These are phyloP conservation scores for Limnephilus rhombicus DNA, from an alignment of 2,888 invertebrate genomes.

Conservation along the genomic window DNA sequence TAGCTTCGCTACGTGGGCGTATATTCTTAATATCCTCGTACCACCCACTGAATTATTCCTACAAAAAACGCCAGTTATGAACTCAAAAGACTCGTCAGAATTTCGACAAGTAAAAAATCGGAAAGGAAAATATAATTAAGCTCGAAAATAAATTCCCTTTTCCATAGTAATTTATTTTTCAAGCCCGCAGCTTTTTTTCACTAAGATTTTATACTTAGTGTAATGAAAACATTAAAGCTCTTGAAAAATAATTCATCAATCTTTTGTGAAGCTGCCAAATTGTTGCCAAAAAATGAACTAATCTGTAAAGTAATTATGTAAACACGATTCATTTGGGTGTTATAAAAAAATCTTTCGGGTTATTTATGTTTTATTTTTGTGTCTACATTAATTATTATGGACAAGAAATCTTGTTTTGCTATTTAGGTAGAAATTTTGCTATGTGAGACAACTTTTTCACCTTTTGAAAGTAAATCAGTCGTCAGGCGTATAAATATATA, in stretches of 20 bases:
- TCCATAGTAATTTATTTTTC: not conserved
- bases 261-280: not conserved
- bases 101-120: conserved; percentile 1
- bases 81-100: conserved; percentile 19
- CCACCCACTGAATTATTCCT: not conserved
- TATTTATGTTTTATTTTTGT: no score
- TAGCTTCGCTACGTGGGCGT: not conserved
- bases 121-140: not conserved
- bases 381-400: no score
- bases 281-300: not conserved
- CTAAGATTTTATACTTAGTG: not conserved
- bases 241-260: conserved; percentile 4
- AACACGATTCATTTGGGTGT: not conserved
- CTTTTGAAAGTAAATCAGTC: not conserved
- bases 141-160: not conserved
- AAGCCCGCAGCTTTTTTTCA: not conserved
- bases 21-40: not conserved
- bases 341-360: no score
- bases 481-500: not conserved
- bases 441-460: not conserved
- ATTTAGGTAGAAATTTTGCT: not conserved
- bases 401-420: no score
- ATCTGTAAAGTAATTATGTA: not conserved
- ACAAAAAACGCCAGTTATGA: not conserved
- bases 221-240: conserved; percentile 1